Base-by-base conservation (phyloP, 2,113 vertebrate genomes). In the Aramus guarauna region DNA sequence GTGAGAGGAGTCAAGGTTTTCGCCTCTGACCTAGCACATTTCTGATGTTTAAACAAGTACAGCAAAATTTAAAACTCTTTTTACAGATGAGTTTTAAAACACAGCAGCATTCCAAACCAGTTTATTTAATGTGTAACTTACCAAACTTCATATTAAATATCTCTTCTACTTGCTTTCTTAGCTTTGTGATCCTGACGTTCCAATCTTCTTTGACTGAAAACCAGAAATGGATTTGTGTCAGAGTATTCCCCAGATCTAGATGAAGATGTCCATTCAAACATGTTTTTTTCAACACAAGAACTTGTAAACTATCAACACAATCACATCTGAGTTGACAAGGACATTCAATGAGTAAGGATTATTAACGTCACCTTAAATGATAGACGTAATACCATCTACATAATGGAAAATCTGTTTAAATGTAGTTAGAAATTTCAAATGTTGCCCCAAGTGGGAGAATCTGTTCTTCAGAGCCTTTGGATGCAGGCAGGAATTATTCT, bases 141-240 rank as follows among this genome's bases (percentile, higher is more conserved):
- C 98, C 98, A 92, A 98, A 98, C 91, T 98, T 98, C 29, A 67
- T n/a, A 92, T 97, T 98, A 96, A 98, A 99, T 91, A 99, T 98
- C 76, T 98, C 98, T 86, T 98, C 98, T 66, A 98, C 98, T 91
- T 98, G 92, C 50, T 98, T 98, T 79, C 98, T 98, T 55, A 99
- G 97, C 87, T 98, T 99, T 79, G 98, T 98, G 86, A 99, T 99
- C 89, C 98, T 98, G 84, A 98, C 52, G 37, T 98, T 99, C 98
- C 98, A 99, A 68, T 98, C 98, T 96, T 98, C 98, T 96, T 98
- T 98, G 7, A 60, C 98, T 98, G 83, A 68, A 96, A 96, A 92
- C 30, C 78, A 96, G 85, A 96, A 88, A 71, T 0, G 53, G 53
- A 32, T 8, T 9, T 16, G 37, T 26, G 32, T 92, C 53, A 89